Evolutionary conservation across 37 sponge, comb jelly and placozoan species (phyloP).

Genomic region (Aplysina aerophoba): DNA sequence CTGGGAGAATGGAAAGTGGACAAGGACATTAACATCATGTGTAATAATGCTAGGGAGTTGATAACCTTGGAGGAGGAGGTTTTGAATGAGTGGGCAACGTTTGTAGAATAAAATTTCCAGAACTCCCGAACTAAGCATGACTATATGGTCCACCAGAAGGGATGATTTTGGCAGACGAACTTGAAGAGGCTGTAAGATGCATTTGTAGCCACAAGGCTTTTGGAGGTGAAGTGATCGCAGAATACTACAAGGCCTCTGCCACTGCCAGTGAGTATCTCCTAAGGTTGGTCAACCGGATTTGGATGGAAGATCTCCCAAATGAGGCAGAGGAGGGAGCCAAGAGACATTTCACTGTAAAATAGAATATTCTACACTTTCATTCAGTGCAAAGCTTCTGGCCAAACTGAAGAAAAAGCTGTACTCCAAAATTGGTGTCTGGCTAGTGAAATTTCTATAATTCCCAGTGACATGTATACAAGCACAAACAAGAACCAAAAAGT

Average conservation of each 20-base stretch:
- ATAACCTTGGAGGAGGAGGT: constrained; percentile 4
- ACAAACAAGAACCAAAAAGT: no score
- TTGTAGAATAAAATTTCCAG: neutral
- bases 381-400: no score
- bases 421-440: no score
- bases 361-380: no score
- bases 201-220: neutral
- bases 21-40: neutral
- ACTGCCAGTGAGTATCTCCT: neutral
- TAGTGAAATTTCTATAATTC: no score
- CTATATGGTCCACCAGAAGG: constrained; percentile 3
- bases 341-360: no score
- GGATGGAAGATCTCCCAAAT: no score
- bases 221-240: neutral
- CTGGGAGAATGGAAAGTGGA: constrained; percentile 4
- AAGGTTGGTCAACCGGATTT: neutral
- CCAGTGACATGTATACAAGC: no score
- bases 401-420: no score
- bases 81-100: neutral
- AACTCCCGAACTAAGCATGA: no score
- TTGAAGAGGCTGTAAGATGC: constrained; percentile 4
- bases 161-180: neutral
- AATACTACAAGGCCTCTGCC: constrained; percentile 8
- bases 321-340: no score
- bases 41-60: constrained; percentile 7